Evolutionary conservation across 2,888 invertebrate genomes (phyloP).

Genomic region (Xestia xanthographa): DNA sequence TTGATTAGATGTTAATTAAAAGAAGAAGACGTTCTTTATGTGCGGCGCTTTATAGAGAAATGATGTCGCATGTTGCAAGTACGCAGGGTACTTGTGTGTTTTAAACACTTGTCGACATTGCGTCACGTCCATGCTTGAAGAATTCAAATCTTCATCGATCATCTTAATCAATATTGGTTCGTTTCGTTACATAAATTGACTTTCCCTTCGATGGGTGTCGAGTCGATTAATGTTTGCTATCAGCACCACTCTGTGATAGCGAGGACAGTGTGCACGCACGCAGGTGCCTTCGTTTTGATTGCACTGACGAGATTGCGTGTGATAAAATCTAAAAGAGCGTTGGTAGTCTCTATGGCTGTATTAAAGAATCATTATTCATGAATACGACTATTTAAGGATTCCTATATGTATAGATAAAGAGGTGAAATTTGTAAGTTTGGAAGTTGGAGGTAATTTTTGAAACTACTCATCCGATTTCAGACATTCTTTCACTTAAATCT

Average conservation of each 20-base stretch:
- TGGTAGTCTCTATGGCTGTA: background rate
- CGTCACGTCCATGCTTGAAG: slow-evolving; percentile 77
- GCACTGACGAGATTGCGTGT: slow-evolving; percentile 31
- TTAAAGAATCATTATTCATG: background rate
- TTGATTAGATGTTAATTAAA: slow-evolving; percentile 87
- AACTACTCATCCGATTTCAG: background rate
- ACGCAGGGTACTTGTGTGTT: slow-evolving; percentile 69
- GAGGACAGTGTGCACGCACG: slow-evolving; percentile 21
- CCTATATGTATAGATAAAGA: background rate
- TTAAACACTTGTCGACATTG: slow-evolving; percentile 69
- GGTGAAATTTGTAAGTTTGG: background rate
- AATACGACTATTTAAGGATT: background rate
- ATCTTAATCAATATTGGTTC: slow-evolving; percentile 84
- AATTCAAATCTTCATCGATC: slow-evolving; percentile 76
- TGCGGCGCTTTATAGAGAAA: slow-evolving; percentile 65
- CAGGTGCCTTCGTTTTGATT: slow-evolving; percentile 49
- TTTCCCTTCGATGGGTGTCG: slow-evolving; percentile 76
- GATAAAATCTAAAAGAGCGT: slow-evolving; percentile 28
- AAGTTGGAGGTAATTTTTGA: background rate
- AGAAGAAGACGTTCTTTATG: slow-evolving; percentile 83
- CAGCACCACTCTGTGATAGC: slow-evolving; percentile 40
- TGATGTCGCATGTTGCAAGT: slow-evolving; percentile 75
- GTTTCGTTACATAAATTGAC: slow-evolving; percentile 84
- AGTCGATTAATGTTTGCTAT: slow-evolving; percentile 60
- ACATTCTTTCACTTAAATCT: background rate